Percentiles rank a stretch among this genome's conserved stretches.
phyloP scores from a whole-genome alignment of 2,113 vertebrate species.

The Pomatostomus ruficeps region DNA sequence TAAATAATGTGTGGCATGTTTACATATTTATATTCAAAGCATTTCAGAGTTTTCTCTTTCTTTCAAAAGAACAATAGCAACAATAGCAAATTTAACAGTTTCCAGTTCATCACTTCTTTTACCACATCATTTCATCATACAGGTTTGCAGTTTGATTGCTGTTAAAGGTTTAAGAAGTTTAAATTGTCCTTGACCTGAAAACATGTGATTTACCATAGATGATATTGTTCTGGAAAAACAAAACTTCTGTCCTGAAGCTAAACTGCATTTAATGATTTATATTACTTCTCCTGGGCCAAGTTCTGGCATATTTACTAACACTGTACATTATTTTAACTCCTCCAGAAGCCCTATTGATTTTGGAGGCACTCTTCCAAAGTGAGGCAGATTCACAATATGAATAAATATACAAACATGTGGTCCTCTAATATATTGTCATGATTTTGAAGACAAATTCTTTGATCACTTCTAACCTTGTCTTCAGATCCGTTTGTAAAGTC shows the following conservation, averaged over 20 bases:
- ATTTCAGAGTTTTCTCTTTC: neutral
- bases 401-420: neutral
- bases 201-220: slow-evolving; percentile 12
- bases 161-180: slow-evolving; percentile 36
- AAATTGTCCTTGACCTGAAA: slow-evolving; percentile 53
- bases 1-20: neutral
- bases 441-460: neutral
- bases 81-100: neutral
- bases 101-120: slow-evolving; percentile 23
- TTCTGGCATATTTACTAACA: neutral
- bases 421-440: neutral
- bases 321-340: neutral
- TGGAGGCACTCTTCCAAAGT: neutral
- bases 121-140: slow-evolving; percentile 6
- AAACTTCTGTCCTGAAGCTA: slow-evolving; percentile 23
- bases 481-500: neutral
- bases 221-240: slow-evolving; percentile 35
- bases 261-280: slow-evolving; percentile 26
- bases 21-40: neutral
- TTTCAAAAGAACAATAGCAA: slow-evolving; percentile 27
- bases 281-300: neutral
- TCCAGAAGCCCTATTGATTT: neutral
- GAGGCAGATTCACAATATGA: neutral
- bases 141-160: slow-evolving; percentile 33
- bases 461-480: slow-evolving; percentile 5